phyloP scores from a whole-genome alignment of 1,140 invertebrate genomes.

The Drosophila pandora region DNA sequence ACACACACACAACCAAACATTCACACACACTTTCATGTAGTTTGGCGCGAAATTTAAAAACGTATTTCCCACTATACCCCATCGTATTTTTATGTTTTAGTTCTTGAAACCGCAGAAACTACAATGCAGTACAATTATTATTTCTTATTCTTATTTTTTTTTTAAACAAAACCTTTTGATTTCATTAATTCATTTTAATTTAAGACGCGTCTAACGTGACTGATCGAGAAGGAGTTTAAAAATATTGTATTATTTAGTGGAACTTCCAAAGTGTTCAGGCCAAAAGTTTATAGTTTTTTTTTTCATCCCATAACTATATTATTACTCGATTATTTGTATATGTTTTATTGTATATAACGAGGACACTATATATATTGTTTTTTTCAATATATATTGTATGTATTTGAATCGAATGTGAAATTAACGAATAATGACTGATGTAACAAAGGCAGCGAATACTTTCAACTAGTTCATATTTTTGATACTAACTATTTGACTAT shows the following conservation, averaged over 20 bases:
- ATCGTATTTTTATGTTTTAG: constrained; percentile 44
- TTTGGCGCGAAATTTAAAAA: constrained; percentile 11
- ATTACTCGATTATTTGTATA: constrained; percentile 19
- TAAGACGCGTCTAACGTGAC: constrained; percentile 57
- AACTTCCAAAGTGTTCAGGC: constrained; percentile 80
- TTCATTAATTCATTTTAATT: constrained; percentile 40
- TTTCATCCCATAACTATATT: constrained; percentile 27
- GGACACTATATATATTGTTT: constrained; percentile 14
- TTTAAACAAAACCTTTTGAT: constrained; percentile 10
- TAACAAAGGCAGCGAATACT: constrained; percentile 69
- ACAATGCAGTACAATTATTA: constrained; percentile 68
- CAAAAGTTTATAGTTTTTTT: constrained; percentile 55
- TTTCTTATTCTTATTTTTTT: constrained; percentile 39
- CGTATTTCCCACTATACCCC: constrained; percentile 40
- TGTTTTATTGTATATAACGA: constrained; percentile 53
- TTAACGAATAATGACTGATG: constrained; percentile 61
- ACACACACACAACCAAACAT: constrained; percentile 7
- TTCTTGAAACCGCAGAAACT: constrained; percentile 66
- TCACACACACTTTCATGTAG: not conserved
- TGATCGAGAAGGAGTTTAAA: not conserved
- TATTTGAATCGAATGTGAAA: constrained; percentile 65
- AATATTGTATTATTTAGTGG: constrained; percentile 65
- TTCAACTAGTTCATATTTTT: constrained; percentile 44
- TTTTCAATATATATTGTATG: constrained; percentile 4
- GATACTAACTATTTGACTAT: constrained; percentile 44